Evolutionary conservation across 2,113 vertebrate genomes (phyloP), one percentile per base, ranked within the genome.

Genomic region (Osmerus mordax): DNA sequence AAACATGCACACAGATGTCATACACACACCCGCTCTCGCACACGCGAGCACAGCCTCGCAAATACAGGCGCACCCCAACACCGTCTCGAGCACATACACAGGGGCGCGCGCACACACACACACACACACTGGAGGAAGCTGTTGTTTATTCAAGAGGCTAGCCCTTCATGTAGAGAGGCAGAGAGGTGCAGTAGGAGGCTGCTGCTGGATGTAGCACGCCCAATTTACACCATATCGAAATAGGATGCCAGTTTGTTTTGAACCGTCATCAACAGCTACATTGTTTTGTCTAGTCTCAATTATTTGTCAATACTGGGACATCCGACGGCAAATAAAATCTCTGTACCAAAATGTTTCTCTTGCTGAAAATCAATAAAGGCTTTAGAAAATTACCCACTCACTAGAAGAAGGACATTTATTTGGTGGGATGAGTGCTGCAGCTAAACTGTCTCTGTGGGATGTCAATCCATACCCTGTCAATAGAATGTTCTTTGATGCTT

Each of bases 401-500:
- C 41, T 11, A 47, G 18, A 56, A 53, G 25, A 3, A 36, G 72
- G 6, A 55, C 47, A 71, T 77, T 70, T 16, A 78, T 85, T 77
- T 76, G 67, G 47, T 73, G 68, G 62, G 56, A 73, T 69, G 78
- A 80, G 51, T 18, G 4, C 47, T 54, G 9, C 52, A 67, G 47
- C 58, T 75, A 41, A 53, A 70, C 28, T 76, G 68, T 63, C 56
- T 47, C 65, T 18, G 53, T 66, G 54, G 74, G 29, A 41, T 69
- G 16, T 58, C 62, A 47, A 47, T 47, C 41, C 41, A 47, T 47
- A 47, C 8, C 9, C 41, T 74, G 75, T 87, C 84, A 71, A 81
- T 76, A 82, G 73, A 78, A 84, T 81, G 68, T 32, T 69, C 63
- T 72, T 41, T 78, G 73, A 68, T 41, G 70, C 81, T 85, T 83